Evolutionary conservation across 2,888 invertebrate species (phyloP).

Genomic region (Stenchaetothrips biformis): DNA sequence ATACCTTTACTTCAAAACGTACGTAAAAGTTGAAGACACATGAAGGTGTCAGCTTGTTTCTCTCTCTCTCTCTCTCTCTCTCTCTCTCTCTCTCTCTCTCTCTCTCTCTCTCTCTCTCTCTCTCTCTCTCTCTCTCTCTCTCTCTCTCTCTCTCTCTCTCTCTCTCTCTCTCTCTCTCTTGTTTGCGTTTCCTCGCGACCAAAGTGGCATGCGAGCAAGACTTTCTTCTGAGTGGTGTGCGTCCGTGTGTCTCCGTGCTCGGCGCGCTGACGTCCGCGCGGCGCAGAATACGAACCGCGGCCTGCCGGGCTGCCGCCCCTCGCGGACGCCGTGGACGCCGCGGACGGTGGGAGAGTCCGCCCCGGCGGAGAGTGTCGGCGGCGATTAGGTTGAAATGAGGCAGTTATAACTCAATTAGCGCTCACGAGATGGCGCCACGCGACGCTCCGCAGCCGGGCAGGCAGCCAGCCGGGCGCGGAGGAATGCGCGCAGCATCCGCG

Average conservation of each 20-base stretch:
- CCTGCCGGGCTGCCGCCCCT: background rate
- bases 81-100: too few species aligned
- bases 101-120: too few species aligned
- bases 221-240: background rate
- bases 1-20: too few species aligned
- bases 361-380: background rate
- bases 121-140: too few species aligned
- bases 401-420: conserved; percentile 13
- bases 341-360: background rate
- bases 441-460: too few species aligned
- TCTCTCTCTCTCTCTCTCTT: background rate
- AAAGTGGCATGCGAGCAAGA: too few species aligned
- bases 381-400: conserved; percentile 2
- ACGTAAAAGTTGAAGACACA: too few species aligned
- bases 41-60: background rate
- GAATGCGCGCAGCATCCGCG: background rate
- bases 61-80: background rate
- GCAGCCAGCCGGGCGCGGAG: background rate
- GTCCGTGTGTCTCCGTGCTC: background rate
- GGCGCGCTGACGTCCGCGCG: too few species aligned
- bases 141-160: background rate
- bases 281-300: too few species aligned
- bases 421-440: too few species aligned
- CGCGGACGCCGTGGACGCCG: background rate
- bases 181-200: too few species aligned